phyloP scores from a whole-genome alignment of 2,113 vertebrate species.

The Crotalus tigris region DNA sequence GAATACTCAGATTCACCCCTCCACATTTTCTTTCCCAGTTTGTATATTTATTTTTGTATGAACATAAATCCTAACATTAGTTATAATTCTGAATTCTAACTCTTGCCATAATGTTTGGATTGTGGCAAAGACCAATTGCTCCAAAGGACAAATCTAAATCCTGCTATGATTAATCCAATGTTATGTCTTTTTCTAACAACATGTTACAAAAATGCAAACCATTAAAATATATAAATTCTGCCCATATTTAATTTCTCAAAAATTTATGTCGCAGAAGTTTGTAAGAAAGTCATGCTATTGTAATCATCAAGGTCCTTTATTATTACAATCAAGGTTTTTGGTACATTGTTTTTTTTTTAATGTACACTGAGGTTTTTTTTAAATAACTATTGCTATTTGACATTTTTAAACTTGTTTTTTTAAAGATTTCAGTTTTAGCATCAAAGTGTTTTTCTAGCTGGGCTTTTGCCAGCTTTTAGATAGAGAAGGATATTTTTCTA shows the following conservation, averaged over 20 bases:
- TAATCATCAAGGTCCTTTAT: neutral
- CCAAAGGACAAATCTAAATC: neutral
- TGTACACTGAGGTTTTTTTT: neutral
- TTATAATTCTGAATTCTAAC: neutral
- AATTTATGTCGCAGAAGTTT: neutral
- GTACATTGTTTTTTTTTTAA: neutral
- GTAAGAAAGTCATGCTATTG: neutral
- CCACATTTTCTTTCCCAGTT: neutral
- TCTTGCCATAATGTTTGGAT: neutral
- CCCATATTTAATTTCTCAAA: neutral
- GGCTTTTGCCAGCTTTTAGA: neutral
- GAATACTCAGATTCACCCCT: neutral
- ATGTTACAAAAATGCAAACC: neutral
- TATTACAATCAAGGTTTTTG: neutral
- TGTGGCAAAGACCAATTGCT: neutral
- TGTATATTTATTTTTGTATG: neutral
- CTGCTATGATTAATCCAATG: neutral
- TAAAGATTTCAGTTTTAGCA: too few species aligned
- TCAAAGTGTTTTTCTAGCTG: neutral
- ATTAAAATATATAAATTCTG: neutral
- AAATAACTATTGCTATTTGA: neutral
- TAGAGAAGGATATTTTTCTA: neutral
- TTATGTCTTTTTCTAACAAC: neutral
- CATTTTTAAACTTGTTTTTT: neutral
- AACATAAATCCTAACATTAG: neutral